Percentiles rank a stretch among this genome's conserved stretches.
These are phyloP conservation scores for Rotaria sp. DNA, from an alignment of 2,888 invertebrate genomes.

Conservation along the genomic window DNA sequence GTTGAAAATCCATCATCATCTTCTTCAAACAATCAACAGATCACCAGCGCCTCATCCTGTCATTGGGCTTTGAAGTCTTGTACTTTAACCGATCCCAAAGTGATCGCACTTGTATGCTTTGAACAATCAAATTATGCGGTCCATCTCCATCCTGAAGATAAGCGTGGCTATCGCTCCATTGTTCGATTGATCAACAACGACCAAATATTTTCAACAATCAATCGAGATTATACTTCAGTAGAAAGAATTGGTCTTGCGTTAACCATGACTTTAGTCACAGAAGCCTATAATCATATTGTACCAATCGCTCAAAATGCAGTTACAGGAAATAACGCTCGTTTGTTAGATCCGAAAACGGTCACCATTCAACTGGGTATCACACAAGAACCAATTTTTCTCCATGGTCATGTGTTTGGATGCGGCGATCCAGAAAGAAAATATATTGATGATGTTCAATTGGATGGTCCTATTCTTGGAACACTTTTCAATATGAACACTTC, in stretches of 20 bases:
- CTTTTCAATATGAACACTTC: neutral
- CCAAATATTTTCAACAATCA: neutral
- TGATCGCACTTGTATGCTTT: neutral
- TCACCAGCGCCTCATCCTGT: neutral
- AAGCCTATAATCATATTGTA: constrained; percentile 43
- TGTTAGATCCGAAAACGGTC: neutral
- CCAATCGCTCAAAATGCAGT: neutral
- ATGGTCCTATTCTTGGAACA: neutral
- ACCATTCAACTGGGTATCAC: neutral
- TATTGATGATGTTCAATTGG: neutral
- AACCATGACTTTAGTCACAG: constrained; percentile 1
- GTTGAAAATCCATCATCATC: no score
- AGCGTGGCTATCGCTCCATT: neutral
- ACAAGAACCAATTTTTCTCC: neutral
- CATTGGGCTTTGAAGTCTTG: neutral
- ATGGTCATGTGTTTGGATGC: neutral
- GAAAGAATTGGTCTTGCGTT: neutral
- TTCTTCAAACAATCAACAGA: neutral
- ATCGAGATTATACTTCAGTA: neutral
- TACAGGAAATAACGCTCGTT: neutral
- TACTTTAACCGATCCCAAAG: neutral
- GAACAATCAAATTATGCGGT: neutral
- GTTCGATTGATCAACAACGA: neutral
- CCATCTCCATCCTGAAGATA: neutral
- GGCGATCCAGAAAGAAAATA: neutral